Percentiles rank a stretch among this genome's conserved stretches.
These are phyloP conservation scores for Eueides isabella DNA, from an alignment of 1,140 invertebrate genomes.

Conservation along the genomic window DNA sequence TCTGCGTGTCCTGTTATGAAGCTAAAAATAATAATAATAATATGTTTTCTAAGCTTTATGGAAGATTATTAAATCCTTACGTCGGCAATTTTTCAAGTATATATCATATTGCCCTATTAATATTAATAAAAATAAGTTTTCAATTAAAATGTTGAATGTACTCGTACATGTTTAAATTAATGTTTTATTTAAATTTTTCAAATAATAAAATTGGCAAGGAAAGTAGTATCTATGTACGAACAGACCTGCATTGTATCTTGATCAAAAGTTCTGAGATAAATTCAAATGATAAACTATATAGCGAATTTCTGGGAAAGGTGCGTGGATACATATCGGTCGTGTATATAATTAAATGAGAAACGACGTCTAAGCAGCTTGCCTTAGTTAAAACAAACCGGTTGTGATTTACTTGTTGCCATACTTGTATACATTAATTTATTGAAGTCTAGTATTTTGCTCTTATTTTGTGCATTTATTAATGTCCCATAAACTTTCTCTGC, in stretches of 20 bases:
- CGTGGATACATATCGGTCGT: conserved; percentile 47
- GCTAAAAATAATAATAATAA: too few relatives aligned
- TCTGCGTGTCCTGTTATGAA: too few relatives aligned
- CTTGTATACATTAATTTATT: conserved; percentile 32
- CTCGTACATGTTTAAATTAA: too few relatives aligned
- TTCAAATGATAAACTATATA: conserved; percentile 4
- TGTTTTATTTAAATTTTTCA: too few relatives aligned
- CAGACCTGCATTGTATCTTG: not conserved
- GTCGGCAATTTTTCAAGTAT: too few relatives aligned
- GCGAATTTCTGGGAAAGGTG: conserved; percentile 51
- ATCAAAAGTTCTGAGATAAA: not conserved
- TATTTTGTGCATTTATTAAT: conserved; percentile 11
- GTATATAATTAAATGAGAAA: conserved; percentile 43
- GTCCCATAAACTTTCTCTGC: conserved; percentile 19
- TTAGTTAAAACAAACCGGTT: conserved; percentile 38
- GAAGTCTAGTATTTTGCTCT: conserved; percentile 9
- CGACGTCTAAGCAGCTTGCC: conserved; percentile 39
- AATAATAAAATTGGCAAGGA: not conserved
- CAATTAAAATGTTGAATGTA: too few relatives aligned
- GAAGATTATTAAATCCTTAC: too few relatives aligned
- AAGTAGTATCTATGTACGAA: not conserved
- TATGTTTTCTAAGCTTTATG: too few relatives aligned
- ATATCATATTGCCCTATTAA: too few relatives aligned
- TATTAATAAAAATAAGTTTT: too few relatives aligned
- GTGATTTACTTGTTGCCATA: conserved; percentile 33